Evolutionary conservation across 2,888 invertebrate genomes (phyloP).

Genomic region (Dolomedes plantarius): DNA sequence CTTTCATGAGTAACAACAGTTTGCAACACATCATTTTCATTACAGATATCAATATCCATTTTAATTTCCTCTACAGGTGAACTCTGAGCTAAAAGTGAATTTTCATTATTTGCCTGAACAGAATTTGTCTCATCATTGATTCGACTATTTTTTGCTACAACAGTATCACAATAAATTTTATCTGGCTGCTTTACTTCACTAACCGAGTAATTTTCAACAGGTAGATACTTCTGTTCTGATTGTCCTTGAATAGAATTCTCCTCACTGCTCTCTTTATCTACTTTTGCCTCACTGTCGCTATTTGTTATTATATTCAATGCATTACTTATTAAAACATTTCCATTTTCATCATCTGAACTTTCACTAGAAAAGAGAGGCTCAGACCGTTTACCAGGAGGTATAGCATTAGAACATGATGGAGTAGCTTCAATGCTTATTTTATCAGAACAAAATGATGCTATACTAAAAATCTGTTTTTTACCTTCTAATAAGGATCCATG

Average conservation of each 20-base stretch:
- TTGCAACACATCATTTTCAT: no score
- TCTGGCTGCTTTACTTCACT: no score
- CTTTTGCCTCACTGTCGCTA: slow-evolving; percentile 42
- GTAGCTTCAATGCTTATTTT: slow-evolving; percentile 18
- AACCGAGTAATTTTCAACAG: background rate
- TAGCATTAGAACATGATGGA: slow-evolving; percentile 27
- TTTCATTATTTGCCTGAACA: no score
- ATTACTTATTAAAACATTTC: slow-evolving; percentile 50
- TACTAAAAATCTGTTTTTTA: slow-evolving; percentile 12
- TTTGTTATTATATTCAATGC: slow-evolving; percentile 46
- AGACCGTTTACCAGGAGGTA: slow-evolving; percentile 10
- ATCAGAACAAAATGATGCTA: slow-evolving; percentile 23
- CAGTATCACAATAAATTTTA: no score
- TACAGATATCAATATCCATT: no score
- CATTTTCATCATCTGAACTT: slow-evolving; percentile 59
- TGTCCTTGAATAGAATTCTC: background rate
- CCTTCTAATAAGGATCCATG: background rate
- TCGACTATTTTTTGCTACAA: no score
- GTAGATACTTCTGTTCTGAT: no score
- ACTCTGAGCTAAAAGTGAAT: no score
- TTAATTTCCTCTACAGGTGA: no score
- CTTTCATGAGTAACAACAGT: no score
- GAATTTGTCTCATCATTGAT: no score
- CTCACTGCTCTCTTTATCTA: background rate
- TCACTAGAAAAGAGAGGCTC: slow-evolving; percentile 65